Base-by-base conservation (phyloP, 2,797 vertebrate species). In the Carapus acus region DNA sequence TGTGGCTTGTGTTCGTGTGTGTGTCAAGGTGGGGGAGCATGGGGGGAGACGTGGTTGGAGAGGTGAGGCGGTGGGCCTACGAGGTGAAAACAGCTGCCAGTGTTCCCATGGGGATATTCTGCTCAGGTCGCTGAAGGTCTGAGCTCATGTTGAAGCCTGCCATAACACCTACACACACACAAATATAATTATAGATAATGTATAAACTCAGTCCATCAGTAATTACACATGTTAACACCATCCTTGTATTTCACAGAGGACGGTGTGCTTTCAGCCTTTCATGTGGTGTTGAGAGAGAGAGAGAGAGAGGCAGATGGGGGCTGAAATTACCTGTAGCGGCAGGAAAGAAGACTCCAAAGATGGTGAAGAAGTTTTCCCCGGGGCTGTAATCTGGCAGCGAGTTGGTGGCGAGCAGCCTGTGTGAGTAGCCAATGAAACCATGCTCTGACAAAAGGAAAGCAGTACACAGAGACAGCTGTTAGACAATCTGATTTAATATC, bases 81-180 rank as follows among this genome's bases (percentile, higher is more conserved):
- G 96, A 98, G 74, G 90, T 92, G 74, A 90, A 91, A 58, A 99
- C 86, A 50, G 96, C 96, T 53, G 94, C 92, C 45, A 99, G 81
- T 1, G 96, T 96, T 74, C 96, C 96, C 78, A 94, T 50, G 20
- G 96, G 96, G 80, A 99, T 91, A 87, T 87, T 95, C 69, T 88
- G 73, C 21, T 91, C 85, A 1, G 96, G 93, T 52, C 91, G 90
- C 81, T 89, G 90, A 70, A 99, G 93, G 80, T 99, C 96, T 55
- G 92, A 91, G 34, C 94, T 97, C 96, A 99, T 99, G 78, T 99
- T 98, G 86, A 99, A 99, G 48, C 96, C 96, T 34, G 93, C 92
- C 96, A 99, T 97, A 71, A 99, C 95, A 79, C 96, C 96, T 97
- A 79, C 59, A 85, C 58, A 67, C 29, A 54, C 33, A 75, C 36